Percentiles rank a stretch among this genome's conserved stretches.
These are phyloP conservation scores for Zaprionus lineosus DNA, from an alignment of 2,888 invertebrate species.

Conservation along the genomic window DNA sequence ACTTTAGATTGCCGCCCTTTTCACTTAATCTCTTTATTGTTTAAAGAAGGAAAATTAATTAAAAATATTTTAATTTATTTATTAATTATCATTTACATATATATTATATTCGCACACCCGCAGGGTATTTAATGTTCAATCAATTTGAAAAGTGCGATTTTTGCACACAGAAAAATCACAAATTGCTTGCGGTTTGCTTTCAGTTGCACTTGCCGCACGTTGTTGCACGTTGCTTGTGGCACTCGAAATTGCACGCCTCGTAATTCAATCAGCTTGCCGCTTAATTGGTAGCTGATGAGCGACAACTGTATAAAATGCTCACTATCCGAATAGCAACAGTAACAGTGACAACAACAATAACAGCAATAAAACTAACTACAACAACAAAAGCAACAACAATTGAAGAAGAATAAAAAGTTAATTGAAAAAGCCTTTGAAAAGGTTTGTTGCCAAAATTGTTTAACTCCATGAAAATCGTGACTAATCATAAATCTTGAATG, in stretches of 20 bases:
- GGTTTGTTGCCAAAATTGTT: slow-evolving; percentile 44
- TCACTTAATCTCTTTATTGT: no score
- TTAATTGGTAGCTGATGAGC: slow-evolving; percentile 65
- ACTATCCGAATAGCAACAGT: neutral
- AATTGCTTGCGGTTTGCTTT: slow-evolving; percentile 11
- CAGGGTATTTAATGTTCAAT: slow-evolving; percentile 11
- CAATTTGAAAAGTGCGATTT: no score
- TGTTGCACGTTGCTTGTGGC: neutral
- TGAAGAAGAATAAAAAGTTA: slow-evolving; percentile 2
- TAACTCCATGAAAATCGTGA: slow-evolving; percentile 59
- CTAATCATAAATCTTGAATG: slow-evolving; percentile 72
- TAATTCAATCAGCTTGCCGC: slow-evolving; percentile 57
- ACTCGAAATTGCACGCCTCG: slow-evolving; percentile 28
- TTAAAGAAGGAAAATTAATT: no score
- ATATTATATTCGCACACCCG: no score
- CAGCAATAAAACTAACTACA: neutral
- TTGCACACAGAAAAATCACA: slow-evolving; percentile 5
- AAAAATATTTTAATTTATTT: no score
- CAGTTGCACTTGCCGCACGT: neutral
- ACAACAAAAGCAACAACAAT: slow-evolving; percentile 1
- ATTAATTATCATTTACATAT: no score
- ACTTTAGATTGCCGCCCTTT: no score
- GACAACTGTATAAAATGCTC: slow-evolving; percentile 22
- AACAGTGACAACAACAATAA: neutral
- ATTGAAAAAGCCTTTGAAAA: slow-evolving; percentile 34